Percentiles rank a stretch among this genome's conserved stretches.
Conservation (phyloP, 1,140 invertebrate species). For the Heliothis virescens region DNA sequence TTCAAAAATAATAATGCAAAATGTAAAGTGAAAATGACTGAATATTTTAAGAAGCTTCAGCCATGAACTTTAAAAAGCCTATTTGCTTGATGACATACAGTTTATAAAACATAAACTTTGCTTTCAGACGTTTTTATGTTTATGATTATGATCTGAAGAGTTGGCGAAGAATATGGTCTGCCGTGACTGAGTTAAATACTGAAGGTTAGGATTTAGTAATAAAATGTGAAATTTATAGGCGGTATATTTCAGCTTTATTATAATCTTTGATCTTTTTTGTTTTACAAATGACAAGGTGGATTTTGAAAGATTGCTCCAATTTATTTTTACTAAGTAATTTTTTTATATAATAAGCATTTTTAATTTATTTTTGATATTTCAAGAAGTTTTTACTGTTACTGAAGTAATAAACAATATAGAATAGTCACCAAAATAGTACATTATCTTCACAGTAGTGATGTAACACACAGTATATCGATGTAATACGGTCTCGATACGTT, state of each 20-base stretch:
- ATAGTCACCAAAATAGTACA: background rate
- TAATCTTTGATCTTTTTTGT: background rate
- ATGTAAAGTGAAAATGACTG: slow-evolving; percentile 7
- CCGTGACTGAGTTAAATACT: slow-evolving; percentile 1
- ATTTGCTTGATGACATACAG: slow-evolving; percentile 36
- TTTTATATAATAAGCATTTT: background rate
- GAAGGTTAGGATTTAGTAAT: background rate
- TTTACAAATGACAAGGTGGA: no score
- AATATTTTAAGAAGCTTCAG: slow-evolving; percentile 41
- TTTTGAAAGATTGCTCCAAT: no score
- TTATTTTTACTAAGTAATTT: no score
- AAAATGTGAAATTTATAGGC: background rate
- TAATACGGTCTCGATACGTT: background rate
- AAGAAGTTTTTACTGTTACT: no score
- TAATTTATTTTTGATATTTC: background rate
- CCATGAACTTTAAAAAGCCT: slow-evolving; percentile 33
- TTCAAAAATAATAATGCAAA: slow-evolving; percentile 37
- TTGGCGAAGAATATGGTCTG: background rate
- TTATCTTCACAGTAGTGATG: background rate
- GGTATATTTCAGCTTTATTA: background rate
- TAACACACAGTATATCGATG: background rate
- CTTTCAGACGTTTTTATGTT: slow-evolving; percentile 28
- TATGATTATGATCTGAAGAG: slow-evolving; percentile 38
- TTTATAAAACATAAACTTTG: slow-evolving; percentile 38
- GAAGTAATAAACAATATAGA: background rate